Conservation (phyloP, 1,140 invertebrate genomes). For the Pomacea maculata region DNA sequence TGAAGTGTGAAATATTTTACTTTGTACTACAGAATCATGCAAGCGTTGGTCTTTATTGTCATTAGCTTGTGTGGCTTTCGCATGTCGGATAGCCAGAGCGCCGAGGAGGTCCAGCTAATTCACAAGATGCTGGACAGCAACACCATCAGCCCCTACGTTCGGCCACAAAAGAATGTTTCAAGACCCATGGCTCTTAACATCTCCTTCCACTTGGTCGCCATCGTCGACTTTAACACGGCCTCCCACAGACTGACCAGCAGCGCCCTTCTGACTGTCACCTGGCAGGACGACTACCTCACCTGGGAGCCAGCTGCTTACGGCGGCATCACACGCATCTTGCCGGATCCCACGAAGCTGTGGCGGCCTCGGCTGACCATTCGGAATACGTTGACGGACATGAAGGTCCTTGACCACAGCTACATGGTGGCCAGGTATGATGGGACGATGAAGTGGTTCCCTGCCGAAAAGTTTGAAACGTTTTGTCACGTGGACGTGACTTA, state of each 20-base stretch:
- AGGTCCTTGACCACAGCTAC: conserved; percentile 4
- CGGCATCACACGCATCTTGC: conserved; percentile 3
- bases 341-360: conserved; percentile 7
- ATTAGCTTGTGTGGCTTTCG: too few species aligned
- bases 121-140: too few species aligned
- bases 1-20: too few species aligned
- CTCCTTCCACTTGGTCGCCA: too few species aligned
- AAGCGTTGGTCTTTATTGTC: too few species aligned
- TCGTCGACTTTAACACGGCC: too few species aligned
- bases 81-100: too few species aligned
- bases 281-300: conserved; percentile 13
- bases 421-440: not conserved
- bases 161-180: too few species aligned
- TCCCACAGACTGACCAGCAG: not conserved
- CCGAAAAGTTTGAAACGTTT: conserved; percentile 9
- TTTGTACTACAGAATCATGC: too few species aligned
- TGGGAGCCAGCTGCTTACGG: conserved; percentile 20
- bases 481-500: conserved; percentile 15
- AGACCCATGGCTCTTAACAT: too few species aligned
- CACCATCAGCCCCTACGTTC: too few species aligned
- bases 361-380: conserved; percentile 1
- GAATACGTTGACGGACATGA: conserved; percentile 10
- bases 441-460: not conserved
- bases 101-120: too few species aligned
- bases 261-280: conserved; percentile 11